A percentile compares a stretch with the other conserved stretches of the same genome.
These are phyloP conservation scores for Cephus sareptanus DNA, from an alignment of 2,888 invertebrate species.

Conservation along the genomic window DNA sequence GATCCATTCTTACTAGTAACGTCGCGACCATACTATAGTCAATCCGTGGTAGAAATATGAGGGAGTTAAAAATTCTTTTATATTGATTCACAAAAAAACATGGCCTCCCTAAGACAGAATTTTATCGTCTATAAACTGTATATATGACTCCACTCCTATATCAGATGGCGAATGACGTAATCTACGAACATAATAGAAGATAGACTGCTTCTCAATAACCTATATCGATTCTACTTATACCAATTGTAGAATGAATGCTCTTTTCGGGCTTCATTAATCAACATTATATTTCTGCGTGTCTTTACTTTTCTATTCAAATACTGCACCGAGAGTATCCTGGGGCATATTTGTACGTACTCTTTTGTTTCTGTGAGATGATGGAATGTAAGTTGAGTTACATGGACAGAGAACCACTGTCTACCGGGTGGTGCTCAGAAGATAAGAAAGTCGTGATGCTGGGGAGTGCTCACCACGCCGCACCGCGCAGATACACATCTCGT, in stretches of 20 bases:
- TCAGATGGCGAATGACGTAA: not conserved
- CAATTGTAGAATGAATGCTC: not conserved
- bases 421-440: conserved; percentile 48
- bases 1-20: not conserved
- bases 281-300: not conserved
- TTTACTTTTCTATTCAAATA: not conserved
- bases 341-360: not conserved
- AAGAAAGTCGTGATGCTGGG: conserved; percentile 61
- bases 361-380: not conserved
- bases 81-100: not conserved
- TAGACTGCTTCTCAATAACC: not conserved
- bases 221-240: not conserved
- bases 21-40: not conserved
- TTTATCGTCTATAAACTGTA: not conserved
- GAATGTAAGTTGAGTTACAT: not conserved
- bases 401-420: conserved; percentile 40
- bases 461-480: conserved; percentile 45
- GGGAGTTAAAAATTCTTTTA: not conserved
- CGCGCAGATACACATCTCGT: conserved; percentile 59
- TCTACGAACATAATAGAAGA: not conserved
- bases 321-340: not conserved
- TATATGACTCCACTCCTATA: not conserved
- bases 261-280: not conserved
- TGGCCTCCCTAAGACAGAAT: not conserved
- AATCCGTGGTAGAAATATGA: not conserved